Percentiles rank a stretch among this genome's conserved stretches.
These are phyloP conservation scores for Chalcosyrphus nemorum DNA, from an alignment of 2,888 invertebrate genomes.

Conservation along the genomic window DNA sequence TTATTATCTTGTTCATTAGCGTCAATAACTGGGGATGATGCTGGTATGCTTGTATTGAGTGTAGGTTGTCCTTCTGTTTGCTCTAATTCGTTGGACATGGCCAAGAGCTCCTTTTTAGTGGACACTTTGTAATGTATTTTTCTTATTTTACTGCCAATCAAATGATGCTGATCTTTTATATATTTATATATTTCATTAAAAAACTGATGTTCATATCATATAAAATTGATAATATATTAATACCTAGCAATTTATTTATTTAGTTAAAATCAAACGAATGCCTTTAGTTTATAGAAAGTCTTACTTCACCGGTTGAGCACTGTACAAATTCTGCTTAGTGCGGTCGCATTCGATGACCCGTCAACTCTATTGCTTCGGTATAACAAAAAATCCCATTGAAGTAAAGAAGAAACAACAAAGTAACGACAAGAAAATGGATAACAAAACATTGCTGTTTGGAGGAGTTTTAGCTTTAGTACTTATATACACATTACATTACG, in stretches of 20 bases:
- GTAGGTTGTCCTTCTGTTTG: slow-evolving; percentile 56
- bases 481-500: neutral
- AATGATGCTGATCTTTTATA: neutral
- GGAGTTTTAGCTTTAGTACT: neutral
- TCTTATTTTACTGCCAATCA: neutral
- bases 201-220: neutral
- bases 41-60: slow-evolving; percentile 79
- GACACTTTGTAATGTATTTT: neutral
- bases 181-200: neutral
- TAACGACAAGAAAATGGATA: neutral
- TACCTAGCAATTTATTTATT: neutral
- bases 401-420: slow-evolving; percentile 1
- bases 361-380: slow-evolving; percentile 46
- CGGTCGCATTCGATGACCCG: slow-evolving; percentile 65
- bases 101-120: slow-evolving; percentile 2
- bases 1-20: slow-evolving; percentile 42
- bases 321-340: slow-evolving; percentile 57
- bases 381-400: slow-evolving; percentile 4
- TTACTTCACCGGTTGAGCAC: slow-evolving; percentile 66
- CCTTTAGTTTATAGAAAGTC: slow-evolving; percentile 2
- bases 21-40: slow-evolving; percentile 73
- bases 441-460: neutral
- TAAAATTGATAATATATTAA: neutral
- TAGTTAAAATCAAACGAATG: neutral
- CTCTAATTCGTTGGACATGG: slow-evolving; percentile 57